These are phyloP conservation scores for Pholis gunnellus DNA, from an alignment of 2,113 vertebrate genomes.

Conservation along the genomic window DNA sequence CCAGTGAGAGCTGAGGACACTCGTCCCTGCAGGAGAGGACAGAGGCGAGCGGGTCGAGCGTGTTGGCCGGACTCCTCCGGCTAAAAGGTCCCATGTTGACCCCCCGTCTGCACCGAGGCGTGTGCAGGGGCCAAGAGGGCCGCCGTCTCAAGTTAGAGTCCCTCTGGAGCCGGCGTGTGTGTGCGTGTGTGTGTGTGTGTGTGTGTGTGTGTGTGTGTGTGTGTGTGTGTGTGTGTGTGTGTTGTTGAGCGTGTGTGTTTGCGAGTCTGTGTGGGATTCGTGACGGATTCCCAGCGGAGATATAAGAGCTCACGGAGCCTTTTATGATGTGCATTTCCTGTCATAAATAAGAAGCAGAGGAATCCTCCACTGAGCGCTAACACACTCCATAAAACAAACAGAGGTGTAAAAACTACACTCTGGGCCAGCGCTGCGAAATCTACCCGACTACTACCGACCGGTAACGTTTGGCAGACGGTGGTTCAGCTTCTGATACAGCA, in stretches of 20 bases:
- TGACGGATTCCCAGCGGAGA: constrained; percentile 65
- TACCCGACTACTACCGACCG: constrained; percentile 8
- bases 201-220: constrained; percentile 21
- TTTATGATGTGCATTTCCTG: constrained; percentile 83
- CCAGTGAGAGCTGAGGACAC: constrained; percentile 9
- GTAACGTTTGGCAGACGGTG: not conserved
- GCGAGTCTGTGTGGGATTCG: constrained; percentile 51
- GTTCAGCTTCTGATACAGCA: not conserved
- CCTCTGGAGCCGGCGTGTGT: constrained; percentile 54
- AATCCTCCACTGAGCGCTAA: constrained; percentile 66
- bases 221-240: constrained; percentile 40
- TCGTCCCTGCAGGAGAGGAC: constrained; percentile 14
- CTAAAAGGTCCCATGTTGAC: constrained; percentile 59
- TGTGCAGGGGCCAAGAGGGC: constrained; percentile 76
- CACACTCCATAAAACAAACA: constrained; percentile 72
- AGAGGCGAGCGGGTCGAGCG: constrained; percentile 17
- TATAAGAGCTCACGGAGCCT: constrained; percentile 64
- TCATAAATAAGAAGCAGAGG: constrained; percentile 77
- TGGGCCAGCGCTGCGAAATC: constrained; percentile 42
- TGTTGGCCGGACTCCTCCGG: constrained; percentile 40
- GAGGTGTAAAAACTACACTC: constrained; percentile 68
- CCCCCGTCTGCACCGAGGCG: constrained; percentile 59
- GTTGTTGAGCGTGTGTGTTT: constrained; percentile 36
- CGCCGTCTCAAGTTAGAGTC: constrained; percentile 60
- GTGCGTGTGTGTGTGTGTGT: constrained; percentile 47